Conservation (phyloP, 2,797 vertebrate genomes). For the Eulemur coronatus region DNA sequence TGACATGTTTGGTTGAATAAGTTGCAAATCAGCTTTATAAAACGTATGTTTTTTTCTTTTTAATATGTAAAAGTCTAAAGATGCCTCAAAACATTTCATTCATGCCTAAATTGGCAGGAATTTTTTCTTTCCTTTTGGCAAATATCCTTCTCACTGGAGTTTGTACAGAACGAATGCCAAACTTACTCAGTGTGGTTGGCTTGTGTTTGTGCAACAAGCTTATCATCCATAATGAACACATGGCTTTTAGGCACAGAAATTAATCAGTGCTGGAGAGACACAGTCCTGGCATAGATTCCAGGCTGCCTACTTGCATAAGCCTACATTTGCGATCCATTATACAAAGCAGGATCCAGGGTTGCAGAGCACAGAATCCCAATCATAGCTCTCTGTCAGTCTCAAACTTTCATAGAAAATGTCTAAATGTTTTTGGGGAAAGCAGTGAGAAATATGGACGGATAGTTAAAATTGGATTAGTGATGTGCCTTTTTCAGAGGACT, state of each 20-base stretch:
- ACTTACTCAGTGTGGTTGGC: constrained; percentile 56
- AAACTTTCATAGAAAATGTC: constrained; percentile 32
- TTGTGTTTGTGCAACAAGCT: constrained; percentile 78
- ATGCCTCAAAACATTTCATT: constrained; percentile 67
- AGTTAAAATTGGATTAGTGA: constrained; percentile 3
- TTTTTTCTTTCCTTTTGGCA: constrained; percentile 67
- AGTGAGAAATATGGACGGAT: background rate
- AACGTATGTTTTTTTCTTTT: constrained; percentile 35
- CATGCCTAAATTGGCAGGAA: constrained; percentile 70
- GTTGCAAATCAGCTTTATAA: constrained; percentile 39
- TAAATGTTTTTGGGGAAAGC: background rate
- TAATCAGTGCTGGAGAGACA: constrained; percentile 70
- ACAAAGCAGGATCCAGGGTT: constrained; percentile 40
- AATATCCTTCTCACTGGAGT: constrained; percentile 66
- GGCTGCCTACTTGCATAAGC: constrained; percentile 60
- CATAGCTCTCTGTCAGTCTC: constrained; percentile 39
- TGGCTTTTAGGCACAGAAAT: constrained; percentile 73
- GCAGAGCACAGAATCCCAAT: constrained; percentile 27
- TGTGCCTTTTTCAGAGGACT: background rate
- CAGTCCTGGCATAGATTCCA: constrained; percentile 52
- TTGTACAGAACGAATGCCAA: constrained; percentile 65
- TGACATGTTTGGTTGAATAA: background rate
- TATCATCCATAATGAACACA: constrained; percentile 74
- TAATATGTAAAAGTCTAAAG: constrained; percentile 51
- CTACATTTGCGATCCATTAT: constrained; percentile 49